phyloP scores from a whole-genome alignment of 1,140 invertebrate genomes.

The Lerema accius region DNA sequence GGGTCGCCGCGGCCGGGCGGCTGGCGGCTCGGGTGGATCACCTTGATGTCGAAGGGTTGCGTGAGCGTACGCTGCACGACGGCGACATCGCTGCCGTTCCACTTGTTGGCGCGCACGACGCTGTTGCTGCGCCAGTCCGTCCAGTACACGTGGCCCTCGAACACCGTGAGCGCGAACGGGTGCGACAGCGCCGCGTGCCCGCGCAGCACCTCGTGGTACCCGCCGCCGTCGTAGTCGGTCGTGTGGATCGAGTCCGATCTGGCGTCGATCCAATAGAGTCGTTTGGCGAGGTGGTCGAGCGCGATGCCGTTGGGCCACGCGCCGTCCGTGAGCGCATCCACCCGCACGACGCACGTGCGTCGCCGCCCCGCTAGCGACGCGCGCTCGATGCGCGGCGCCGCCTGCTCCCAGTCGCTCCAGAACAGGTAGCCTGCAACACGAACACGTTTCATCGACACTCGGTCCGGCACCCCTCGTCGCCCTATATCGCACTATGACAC shows the following conservation, averaged over 20 bases:
- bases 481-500: background rate
- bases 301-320: constrained; percentile 95
- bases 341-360: constrained; percentile 83
- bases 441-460: too few relatives aligned
- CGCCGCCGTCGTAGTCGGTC: constrained; percentile 89
- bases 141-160: constrained; percentile 95
- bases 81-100: constrained; percentile 85
- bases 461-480: too few relatives aligned
- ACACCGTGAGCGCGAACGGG: constrained; percentile 94
- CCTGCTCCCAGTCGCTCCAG: constrained; percentile 95
- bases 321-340: constrained; percentile 88
- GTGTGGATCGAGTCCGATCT: constrained; percentile 93
- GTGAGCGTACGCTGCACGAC: constrained; percentile 87
- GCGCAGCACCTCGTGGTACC: constrained; percentile 87
- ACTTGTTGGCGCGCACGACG: constrained; percentile 89
- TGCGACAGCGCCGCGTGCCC: constrained; percentile 89
- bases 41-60: constrained; percentile 92
- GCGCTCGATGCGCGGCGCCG: constrained; percentile 92
- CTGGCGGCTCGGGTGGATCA: constrained; percentile 90
- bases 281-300: constrained; percentile 89
- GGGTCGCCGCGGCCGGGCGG: constrained; percentile 84
- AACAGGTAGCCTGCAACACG: constrained; percentile 84
- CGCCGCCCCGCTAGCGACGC: constrained; percentile 91
- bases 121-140: constrained; percentile 93
- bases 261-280: constrained; percentile 94